A percentile compares a stretch with the other conserved stretches of the same genome.
These are phyloP conservation scores for Trachythela sp. DNA, from an alignment of 64 coral and sea anemone genomes.

Conservation along the genomic window DNA sequence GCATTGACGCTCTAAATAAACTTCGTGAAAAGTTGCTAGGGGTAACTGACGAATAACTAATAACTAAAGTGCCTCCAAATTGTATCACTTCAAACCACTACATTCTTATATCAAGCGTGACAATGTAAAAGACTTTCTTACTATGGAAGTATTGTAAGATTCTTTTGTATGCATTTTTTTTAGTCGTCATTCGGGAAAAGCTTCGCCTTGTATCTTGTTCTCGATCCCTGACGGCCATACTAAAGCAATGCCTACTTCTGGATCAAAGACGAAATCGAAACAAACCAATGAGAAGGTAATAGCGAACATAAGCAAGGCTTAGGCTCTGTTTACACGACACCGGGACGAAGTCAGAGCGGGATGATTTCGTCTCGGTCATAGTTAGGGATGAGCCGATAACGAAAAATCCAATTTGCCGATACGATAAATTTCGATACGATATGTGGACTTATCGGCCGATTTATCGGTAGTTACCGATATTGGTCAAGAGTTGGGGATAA, in stretches of 20 bases:
- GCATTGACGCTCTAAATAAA: too few relatives aligned
- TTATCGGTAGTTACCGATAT: too few relatives aligned
- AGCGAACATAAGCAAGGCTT: too few relatives aligned
- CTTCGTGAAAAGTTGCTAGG: too few relatives aligned
- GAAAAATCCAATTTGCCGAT: too few relatives aligned
- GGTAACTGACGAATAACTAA: too few relatives aligned
- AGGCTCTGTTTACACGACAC: neutral
- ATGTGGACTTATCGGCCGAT: too few relatives aligned
- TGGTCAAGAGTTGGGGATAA: too few relatives aligned
- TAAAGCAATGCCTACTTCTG: constrained; percentile 64
- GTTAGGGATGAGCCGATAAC: too few relatives aligned
- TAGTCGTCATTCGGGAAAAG: constrained; percentile 82
- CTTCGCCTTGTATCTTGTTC: constrained; percentile 73
- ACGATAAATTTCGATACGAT: too few relatives aligned
- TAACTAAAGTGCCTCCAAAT: neutral
- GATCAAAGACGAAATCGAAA: constrained; percentile 29
- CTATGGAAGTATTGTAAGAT: neutral
- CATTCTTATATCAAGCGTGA: neutral
- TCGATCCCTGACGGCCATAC: constrained; percentile 93
- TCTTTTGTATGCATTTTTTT: neutral
- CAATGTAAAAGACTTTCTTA: neutral
- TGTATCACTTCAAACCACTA: neutral
- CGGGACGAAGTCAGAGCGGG: too few relatives aligned
- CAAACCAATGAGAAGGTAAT: constrained; percentile 40
- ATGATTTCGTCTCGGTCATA: too few relatives aligned